Percentiles rank a stretch among this genome's conserved stretches.
Conservation (phyloP, 2,888 invertebrate genomes). For the Drosophila peninsularis region DNA sequence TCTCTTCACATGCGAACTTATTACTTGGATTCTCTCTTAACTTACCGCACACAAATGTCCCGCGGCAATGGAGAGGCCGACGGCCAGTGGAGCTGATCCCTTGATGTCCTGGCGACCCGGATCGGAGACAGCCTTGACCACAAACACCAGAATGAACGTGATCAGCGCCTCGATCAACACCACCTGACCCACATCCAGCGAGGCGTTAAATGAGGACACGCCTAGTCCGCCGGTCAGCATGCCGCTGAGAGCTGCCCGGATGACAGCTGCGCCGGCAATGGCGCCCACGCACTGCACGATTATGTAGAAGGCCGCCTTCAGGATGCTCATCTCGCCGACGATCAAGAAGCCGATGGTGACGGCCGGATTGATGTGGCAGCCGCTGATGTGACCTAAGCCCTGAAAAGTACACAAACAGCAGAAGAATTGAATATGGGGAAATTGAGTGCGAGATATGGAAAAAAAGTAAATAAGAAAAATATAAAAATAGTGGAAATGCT, state of each 20-base stretch:
- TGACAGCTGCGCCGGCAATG: conserved; percentile 91
- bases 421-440: background rate
- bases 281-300: conserved; percentile 92
- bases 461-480: background rate
- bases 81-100: conserved; percentile 93
- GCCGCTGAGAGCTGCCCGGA: conserved; percentile 88
- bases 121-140: conserved; percentile 94
- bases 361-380: conserved; percentile 97
- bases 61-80: conserved; percentile 93
- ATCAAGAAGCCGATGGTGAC: conserved; percentile 93
- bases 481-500: too few species aligned
- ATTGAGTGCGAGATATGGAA: background rate
- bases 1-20: background rate
- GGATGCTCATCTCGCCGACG: conserved; percentile 91
- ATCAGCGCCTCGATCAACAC: conserved; percentile 93
- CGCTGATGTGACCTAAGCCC: conserved; percentile 94
- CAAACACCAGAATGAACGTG: conserved; percentile 93
- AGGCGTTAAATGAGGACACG: conserved; percentile 86
- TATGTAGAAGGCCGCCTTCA: conserved; percentile 92
- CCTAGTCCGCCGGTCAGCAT: conserved; percentile 86
- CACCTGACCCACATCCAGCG: conserved; percentile 89
- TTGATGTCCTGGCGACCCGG: conserved; percentile 91
- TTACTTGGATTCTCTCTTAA: conserved; percentile 45
- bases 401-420: conserved; percentile 79
- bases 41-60: conserved; percentile 94